Conservation (phyloP, 1,140 invertebrate species). For the Lepidurus packardi region DNA sequence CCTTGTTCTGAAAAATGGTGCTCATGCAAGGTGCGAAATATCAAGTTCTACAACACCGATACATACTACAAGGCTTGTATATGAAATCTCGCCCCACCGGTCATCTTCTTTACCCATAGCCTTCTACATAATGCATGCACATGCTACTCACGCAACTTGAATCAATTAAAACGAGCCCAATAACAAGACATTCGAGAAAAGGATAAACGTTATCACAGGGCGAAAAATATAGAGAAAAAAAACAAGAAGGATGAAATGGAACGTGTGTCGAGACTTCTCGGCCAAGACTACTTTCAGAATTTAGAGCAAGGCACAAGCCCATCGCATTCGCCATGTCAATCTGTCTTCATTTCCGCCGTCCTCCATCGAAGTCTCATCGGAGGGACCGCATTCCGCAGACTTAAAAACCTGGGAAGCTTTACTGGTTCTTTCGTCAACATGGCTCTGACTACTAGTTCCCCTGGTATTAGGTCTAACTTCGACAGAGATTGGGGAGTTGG, state of each 20-base stretch:
- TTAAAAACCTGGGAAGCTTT: background rate
- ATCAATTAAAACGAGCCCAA: background rate
- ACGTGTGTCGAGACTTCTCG: background rate
- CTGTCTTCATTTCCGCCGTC: background rate
- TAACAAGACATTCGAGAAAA: background rate
- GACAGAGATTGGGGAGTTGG: background rate
- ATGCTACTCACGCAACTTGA: background rate
- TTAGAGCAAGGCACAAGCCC: conserved; percentile 8
- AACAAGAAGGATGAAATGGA: background rate
- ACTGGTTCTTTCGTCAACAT: conserved; percentile 5
- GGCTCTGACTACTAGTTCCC: background rate
- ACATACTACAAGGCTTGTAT: background rate
- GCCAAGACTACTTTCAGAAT: background rate
- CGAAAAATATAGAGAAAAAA: background rate
- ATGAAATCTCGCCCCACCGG: background rate
- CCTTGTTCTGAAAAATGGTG: background rate
- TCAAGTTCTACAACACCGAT: background rate
- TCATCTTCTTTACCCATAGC: background rate
- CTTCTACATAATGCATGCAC: background rate
- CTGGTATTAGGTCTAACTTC: background rate
- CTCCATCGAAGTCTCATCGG: conserved; percentile 3
- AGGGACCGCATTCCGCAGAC: background rate
- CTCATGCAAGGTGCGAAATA: background rate
- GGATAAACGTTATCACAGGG: background rate
- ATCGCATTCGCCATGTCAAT: background rate